Base-by-base conservation (phyloP, 2,797 vertebrate genomes). In the Pteropus rufus region DNA sequence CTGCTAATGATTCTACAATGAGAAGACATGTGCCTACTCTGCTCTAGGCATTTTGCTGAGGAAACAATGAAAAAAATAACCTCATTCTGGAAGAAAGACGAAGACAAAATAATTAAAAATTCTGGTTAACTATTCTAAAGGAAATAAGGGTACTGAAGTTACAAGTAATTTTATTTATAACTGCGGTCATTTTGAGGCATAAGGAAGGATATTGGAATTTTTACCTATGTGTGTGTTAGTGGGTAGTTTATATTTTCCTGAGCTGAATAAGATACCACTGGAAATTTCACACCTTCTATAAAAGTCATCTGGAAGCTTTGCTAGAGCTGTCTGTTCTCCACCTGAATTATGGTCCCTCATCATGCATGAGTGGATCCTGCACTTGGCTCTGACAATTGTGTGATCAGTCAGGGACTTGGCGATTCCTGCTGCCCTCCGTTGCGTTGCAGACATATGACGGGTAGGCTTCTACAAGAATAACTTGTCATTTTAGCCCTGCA, bases 401-500 rank as follows among this genome's bases (percentile, higher is more conserved):
- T 64, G 64, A 69, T 23, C 5, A 0, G 39, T 58, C 15, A 0
- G n/a, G 7, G 29, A n/a, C 41, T 12, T 7, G 10, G 41, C 26
- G 0, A 0, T 52, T 36, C 31, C 62, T 31, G 31, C 31, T 5
- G 9, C n/a, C 62, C 18, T 60, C 7, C 1, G 0, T 6, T 60
- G 56, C 46, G 3, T 21, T 34, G 76, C 34, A 2, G 2, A 18
- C 2, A 1, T 0, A 0, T 41, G 29, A n/a, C 0, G 12, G 34
- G 23, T 41, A 56, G 34, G 36, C 67, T 29, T 49, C 41, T 24
- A 31, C 6, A 0, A 0, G 11, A 34, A 49, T 26, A 12, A 39
- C 21, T 24, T 93, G 44, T 81, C 80, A 29, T 82, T 79, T 89
- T 39, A 79, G 34, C 15, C 14, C 23, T 73, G 34, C 16, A 19